Percentiles rank a stretch among this genome's conserved stretches.
Conservation (phyloP, 2,797 vertebrate genomes). For the Sciaenops ocellatus region DNA sequence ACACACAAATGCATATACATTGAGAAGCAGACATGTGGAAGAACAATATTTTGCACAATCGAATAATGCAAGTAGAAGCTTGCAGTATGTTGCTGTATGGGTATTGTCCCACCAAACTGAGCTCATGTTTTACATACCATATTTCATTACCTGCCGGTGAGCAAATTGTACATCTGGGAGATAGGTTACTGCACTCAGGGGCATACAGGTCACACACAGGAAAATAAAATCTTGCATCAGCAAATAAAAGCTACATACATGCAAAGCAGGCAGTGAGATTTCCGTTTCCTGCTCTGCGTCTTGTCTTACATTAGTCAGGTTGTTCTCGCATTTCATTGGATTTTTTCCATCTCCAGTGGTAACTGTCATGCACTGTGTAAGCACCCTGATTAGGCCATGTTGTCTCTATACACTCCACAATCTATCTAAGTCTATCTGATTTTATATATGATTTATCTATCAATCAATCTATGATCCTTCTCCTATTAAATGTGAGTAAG, state of each 20-base stretch:
- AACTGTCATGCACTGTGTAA: background rate
- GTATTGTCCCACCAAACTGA: background rate
- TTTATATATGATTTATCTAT: no score
- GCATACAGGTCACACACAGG: background rate
- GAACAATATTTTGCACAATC: background rate
- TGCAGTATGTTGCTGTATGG: no score
- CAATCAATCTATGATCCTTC: background rate
- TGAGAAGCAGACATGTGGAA: background rate
- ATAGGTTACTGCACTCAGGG: background rate
- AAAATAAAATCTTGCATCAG: conserved; percentile 1
- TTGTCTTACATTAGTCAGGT: background rate
- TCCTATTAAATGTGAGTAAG: background rate
- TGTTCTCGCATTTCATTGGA: background rate
- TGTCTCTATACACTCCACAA: no score
- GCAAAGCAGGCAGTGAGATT: background rate
- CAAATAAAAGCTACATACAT: conserved; percentile 7
- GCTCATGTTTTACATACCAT: background rate
- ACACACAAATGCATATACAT: background rate
- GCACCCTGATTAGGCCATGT: background rate
- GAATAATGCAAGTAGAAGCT: background rate
- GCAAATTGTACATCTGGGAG: background rate
- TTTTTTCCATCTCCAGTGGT: background rate
- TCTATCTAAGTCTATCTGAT: background rate
- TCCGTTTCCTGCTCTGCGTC: background rate
- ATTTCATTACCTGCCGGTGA: background rate